These are phyloP conservation scores for Isotomurus palustris DNA, from an alignment of 2,888 invertebrate species.

Conservation along the genomic window DNA sequence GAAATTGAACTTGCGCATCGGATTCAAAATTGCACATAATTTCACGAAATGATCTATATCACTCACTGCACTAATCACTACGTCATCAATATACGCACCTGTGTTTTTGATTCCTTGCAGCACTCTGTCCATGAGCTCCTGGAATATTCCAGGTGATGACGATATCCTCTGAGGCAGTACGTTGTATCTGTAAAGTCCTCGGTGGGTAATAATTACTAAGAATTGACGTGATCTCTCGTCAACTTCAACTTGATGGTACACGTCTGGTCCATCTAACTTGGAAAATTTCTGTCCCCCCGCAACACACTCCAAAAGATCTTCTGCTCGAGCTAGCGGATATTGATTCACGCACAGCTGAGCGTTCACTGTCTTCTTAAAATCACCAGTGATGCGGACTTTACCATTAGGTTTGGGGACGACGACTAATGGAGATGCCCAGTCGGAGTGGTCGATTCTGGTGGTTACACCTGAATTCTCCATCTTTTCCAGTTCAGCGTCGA, in stretches of 20 bases:
- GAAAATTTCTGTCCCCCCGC: conserved; percentile 47
- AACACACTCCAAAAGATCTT: conserved; percentile 39
- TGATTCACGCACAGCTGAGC: conserved; percentile 46
- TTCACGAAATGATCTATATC: conserved; percentile 43
- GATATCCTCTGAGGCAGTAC: conserved; percentile 49
- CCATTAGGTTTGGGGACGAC: conserved; percentile 48
- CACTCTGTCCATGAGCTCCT: conserved; percentile 48
- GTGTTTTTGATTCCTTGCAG: conserved; percentile 46
- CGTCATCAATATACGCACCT: conserved; percentile 47
- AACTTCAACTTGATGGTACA: conserved; percentile 49
- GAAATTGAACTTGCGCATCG: conserved; percentile 43
- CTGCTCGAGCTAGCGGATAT: conserved; percentile 43
- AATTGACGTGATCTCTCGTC: conserved; percentile 43
- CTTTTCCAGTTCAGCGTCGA: conserved; percentile 43
- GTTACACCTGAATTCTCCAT: conserved; percentile 41
- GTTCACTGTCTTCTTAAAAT: conserved; percentile 46
- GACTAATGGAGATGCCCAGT: conserved; percentile 49
- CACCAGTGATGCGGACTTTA: conserved; percentile 48
- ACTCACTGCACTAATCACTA: conserved; percentile 45
- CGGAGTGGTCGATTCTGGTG: conserved; percentile 32
- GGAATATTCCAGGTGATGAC: conserved; percentile 49
- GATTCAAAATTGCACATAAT: conserved; percentile 37
- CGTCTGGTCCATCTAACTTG: conserved; percentile 48
- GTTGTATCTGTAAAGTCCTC: conserved; percentile 47
- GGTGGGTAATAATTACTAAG: conserved; percentile 48